Evolutionary conservation across 1,140 invertebrate genomes (phyloP), one percentile per base, ranked within the genome.

Genomic region (Drosophila erecta): DNA sequence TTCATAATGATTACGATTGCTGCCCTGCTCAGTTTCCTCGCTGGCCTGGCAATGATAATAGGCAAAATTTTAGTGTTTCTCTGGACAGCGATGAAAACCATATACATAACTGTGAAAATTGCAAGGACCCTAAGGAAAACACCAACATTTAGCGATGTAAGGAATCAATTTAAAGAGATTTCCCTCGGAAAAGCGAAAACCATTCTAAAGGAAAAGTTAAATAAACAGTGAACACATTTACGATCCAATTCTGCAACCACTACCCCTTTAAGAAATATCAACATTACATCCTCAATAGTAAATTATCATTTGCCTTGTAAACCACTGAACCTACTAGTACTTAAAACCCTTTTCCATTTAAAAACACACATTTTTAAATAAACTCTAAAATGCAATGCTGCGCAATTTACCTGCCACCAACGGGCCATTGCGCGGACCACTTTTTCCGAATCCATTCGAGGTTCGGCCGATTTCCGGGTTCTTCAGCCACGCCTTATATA

Each of bases 381-480:
- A 33, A n/a, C 20, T 6, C 14, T 30, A 30, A 30, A 7, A 30
- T 30, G 27, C 2, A 7, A 30, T 30, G 27, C 27, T 30, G 24
- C 35, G 10, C 4, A 17, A 10, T 59, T 86, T 92, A 92, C 91
- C 91, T 92, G 91, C 91, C 91, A 92, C 91, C 91, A 92, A 54
- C 91, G 90, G 35, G 91, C 91, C 91, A 92, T 92, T 46, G 91
- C 91, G 56, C 80, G 78, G 27, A 92, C 85, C 43, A 92, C 91
- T 75, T 92, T 92, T 22, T 92, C 91, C 47, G 91, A 90, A 79
- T 92, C 91, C 91, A 92, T 92, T 49, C 30, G 17, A 50, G 53
- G 56, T 7, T 46, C 15, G 12, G n/a, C 43, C 30, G 56, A 69
- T 58, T 50, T 67, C 51, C 69, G 64, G 51, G 55, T 76, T 66